Evolutionary conservation across 2,888 invertebrate genomes (phyloP).

Genomic region (Metalampra italica): DNA sequence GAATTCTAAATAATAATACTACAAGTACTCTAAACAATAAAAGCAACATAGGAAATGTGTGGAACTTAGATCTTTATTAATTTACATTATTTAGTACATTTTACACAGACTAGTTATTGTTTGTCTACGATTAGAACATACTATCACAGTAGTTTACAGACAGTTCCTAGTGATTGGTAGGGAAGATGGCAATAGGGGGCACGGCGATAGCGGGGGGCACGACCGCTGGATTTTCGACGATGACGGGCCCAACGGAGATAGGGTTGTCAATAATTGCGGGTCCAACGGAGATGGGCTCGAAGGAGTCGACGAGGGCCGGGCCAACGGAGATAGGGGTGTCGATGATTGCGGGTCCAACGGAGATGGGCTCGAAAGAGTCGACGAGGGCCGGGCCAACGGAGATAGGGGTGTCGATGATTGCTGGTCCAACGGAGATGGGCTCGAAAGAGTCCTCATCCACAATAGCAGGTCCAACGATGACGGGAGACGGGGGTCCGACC

Average conservation of each 20-base stretch:
- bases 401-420: neutral
- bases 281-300: slow-evolving; percentile 14
- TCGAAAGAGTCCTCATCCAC: neutral
- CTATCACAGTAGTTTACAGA: neutral
- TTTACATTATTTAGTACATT: neutral
- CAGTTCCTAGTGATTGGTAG: neutral
- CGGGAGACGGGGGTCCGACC: neutral
- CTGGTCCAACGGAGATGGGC: neutral
- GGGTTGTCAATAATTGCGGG: slow-evolving; percentile 18
- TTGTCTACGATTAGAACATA: neutral
- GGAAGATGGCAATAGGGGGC: neutral
- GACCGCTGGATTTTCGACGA: neutral
- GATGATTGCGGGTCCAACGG: slow-evolving; percentile 10
- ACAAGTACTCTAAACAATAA: neutral
- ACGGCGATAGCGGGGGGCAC: neutral
- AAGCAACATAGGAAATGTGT: neutral
- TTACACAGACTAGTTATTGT: neutral
- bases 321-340: slow-evolving; percentile 12
- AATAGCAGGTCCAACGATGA: neutral
- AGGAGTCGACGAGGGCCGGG: slow-evolving; percentile 15
- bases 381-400: slow-evolving; percentile 7
- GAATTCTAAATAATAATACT: no score
- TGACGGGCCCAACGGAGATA: neutral
- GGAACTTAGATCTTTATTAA: slow-evolving; percentile 2
- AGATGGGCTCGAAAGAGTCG: slow-evolving; percentile 6